Base-by-base conservation (phyloP, 1,140 invertebrate species). In the Bombus polaris region DNA sequence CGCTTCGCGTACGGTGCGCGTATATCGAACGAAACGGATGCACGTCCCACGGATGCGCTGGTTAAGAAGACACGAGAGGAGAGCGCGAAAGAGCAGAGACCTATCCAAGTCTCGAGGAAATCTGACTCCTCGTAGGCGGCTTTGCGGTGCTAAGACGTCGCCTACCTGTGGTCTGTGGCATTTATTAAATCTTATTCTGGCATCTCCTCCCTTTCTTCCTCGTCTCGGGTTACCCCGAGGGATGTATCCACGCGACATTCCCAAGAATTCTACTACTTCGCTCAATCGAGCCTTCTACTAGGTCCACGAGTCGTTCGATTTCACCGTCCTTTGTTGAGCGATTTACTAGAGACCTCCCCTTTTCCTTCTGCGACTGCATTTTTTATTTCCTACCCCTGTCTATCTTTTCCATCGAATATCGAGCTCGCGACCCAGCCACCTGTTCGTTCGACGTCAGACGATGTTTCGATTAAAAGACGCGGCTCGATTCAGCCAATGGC, bases 131-230 rank as follows among this genome's bases (percentile, higher is more conserved):
- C 81, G 87, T 91, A 89, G 91, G 90, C 90, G 91, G 90, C 85
- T 92, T 91, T 91, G 87, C 91, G 88, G 91, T 91, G 91, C 88
- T 91, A 90, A 91, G 90, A 91, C 89, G 87, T 91, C 88, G 87
- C 90, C 88, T 90, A 86, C 89, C 81, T 89, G 85, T 86, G 79
- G 85, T 70, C 76, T 86, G 72, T 84, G 78, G 87, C 88, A 88
- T 89, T 93, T 93, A 92, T 93, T 93, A 92, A 93, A 93, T 93
- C 92, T 93, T 72, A 87, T 89, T 91, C 92, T 85, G 87, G 82
- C 88, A 91, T 92, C 90, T 90, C 91, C 86, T 82, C 70, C 82
- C 70, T 79, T 65, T 44, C 79, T 74, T 85, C 12, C 59, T 68
- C 85, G 88, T 81, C 89, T 90, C 85, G 75, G 81, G 89, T 93